phyloP scores from a whole-genome alignment of 2,888 invertebrate genomes.

The Drosophila monieri region DNA sequence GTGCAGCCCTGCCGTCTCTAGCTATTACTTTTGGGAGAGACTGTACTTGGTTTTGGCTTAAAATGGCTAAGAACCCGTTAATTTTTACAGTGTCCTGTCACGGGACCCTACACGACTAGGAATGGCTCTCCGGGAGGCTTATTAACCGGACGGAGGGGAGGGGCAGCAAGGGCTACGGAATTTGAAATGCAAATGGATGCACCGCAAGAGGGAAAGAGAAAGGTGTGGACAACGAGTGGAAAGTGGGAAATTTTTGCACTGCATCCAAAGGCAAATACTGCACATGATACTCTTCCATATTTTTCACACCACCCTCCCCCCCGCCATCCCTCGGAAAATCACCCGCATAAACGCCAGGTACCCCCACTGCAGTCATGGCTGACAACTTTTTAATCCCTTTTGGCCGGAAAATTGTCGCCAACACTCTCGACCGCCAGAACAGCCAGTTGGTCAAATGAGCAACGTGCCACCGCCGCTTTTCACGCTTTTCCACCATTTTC shows the following conservation, averaged over 20 bases:
- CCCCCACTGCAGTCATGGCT: not conserved
- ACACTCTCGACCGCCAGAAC: conserved; percentile 6
- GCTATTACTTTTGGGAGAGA: too few relatives aligned
- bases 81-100: not conserved
- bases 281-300: conserved; percentile 17
- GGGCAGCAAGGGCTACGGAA: conserved; percentile 21
- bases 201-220: conserved; percentile 33
- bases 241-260: conserved; percentile 54
- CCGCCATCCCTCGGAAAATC: not conserved
- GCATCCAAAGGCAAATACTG: conserved; percentile 18
- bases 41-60: too few relatives aligned
- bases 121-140: conserved; percentile 29
- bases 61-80: too few relatives aligned
- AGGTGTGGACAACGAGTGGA: conserved; percentile 9
- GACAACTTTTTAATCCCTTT: conserved; percentile 75
- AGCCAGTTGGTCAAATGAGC: conserved; percentile 22
- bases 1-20: too few relatives aligned
- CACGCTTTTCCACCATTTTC: conserved; percentile 20
- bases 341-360: conserved; percentile 70
- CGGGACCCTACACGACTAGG: not conserved
- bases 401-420: conserved; percentile 70
- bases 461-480: conserved; percentile 17
- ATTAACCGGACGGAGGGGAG: conserved; percentile 24
- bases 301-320: not conserved
- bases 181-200: conserved; percentile 73